A percentile compares a stretch with the other conserved stretches of the same genome.
These are phyloP conservation scores for Nesidiocoris tenuis DNA, from an alignment of 2,888 invertebrate genomes.

Conservation along the genomic window DNA sequence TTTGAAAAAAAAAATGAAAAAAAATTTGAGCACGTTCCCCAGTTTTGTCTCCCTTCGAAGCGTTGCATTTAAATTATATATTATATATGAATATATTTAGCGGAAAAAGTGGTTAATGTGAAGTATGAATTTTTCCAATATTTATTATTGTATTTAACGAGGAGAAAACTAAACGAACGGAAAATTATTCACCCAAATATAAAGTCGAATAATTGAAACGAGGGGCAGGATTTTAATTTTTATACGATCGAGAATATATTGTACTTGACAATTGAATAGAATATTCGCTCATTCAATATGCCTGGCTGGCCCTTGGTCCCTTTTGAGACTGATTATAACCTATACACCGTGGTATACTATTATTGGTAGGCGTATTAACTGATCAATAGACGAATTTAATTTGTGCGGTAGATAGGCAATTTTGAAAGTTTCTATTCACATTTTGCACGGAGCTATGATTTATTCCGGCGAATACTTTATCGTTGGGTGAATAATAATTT, in stretches of 20 bases:
- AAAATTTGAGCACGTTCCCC: neutral
- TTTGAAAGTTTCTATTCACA: no score
- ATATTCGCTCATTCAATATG: no score
- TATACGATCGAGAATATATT: no score
- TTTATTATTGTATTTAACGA: constrained; percentile 10
- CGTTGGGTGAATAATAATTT: constrained; percentile 32
- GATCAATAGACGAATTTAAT: no score
- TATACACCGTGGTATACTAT: no score
- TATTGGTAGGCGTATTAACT: no score
- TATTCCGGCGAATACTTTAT: constrained; percentile 22
- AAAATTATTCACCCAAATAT: constrained; percentile 38
- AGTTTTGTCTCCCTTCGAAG: constrained; percentile 25
- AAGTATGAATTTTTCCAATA: constrained; percentile 19
- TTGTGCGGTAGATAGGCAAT: no score
- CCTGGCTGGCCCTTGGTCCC: no score
- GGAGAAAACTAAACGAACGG: neutral
- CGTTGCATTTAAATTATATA: constrained; percentile 33
- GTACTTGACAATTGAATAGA: no score
- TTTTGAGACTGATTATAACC: neutral
- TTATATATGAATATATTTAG: neutral
- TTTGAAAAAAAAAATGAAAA: constrained; percentile 4
- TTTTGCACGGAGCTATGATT: no score
- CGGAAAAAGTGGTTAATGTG: constrained; percentile 6
- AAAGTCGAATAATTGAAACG: constrained; percentile 18
- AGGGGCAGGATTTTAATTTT: no score